phyloP scores from a whole-genome alignment of 1,140 invertebrate species.

The Saccostrea echinata region DNA sequence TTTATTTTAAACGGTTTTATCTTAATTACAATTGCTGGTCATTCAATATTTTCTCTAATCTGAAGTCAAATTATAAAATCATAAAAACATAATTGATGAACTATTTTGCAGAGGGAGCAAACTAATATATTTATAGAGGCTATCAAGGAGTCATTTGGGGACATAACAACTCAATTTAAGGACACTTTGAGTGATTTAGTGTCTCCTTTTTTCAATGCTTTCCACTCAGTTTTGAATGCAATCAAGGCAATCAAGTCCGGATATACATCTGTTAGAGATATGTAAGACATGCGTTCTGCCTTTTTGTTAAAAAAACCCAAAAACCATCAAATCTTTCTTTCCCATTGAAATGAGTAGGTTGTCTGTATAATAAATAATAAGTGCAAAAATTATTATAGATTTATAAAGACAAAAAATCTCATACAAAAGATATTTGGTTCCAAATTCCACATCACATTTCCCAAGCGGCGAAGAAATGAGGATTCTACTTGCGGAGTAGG shows the following conservation, averaged over 20 bases:
- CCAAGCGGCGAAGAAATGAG: slow-evolving; percentile 49
- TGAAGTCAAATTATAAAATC: no score
- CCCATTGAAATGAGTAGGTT: no score
- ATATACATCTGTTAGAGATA: neutral
- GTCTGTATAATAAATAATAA: neutral
- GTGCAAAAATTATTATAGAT: neutral
- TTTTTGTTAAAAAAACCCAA: neutral
- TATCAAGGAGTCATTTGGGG: neutral
- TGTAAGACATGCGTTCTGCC: neutral
- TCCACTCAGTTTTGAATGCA: slow-evolving; percentile 8
- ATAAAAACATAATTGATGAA: neutral
- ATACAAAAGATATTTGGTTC: slow-evolving; percentile 61
- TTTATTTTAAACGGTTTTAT: no score
- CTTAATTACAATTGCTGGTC: no score
- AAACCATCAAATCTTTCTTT: no score
- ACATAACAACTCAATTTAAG: neutral
- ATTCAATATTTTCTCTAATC: no score
- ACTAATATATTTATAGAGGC: neutral
- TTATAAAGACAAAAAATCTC: slow-evolving; percentile 44
- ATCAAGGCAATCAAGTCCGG: neutral
- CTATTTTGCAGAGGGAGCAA: slow-evolving; percentile 20
- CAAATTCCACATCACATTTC: slow-evolving; percentile 61
- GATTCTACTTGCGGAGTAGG: slow-evolving; percentile 54
- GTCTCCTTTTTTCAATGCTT: slow-evolving; percentile 30
- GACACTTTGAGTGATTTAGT: neutral